Base-by-base conservation (phyloP, 2,797 vertebrate genomes). In the Hypotaenidia okinawae region DNA sequence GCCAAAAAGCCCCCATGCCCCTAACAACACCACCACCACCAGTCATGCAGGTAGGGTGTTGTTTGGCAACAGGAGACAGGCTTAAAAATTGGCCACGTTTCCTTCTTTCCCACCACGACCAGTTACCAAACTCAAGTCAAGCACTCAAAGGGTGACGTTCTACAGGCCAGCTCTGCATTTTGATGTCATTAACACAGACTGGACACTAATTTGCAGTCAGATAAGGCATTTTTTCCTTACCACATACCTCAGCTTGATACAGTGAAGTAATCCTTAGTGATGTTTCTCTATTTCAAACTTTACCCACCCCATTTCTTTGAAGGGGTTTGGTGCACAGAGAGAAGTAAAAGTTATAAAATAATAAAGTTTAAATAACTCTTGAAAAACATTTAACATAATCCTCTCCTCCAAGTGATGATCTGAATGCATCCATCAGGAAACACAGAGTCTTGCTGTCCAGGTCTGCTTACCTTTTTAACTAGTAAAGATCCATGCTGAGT, bases 381-480 rank as follows among this genome's bases (percentile, higher is more conserved):
- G 33, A 55, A 80, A 70, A 22, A 49, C 5, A 61, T 47, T 35
- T 35, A 74, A 62, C 32, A 54, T 51, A 86, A 70, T 52, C 32
- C 30, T 13, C 10, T 77, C 25, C 35, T 64, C 21, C 11, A 43
- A 62, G 22, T 52, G 43, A 49, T 2, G 28, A 88, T 10, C 33
- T 16, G 59, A 88, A 93, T 9, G 10, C 18, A 84, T 39, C 41
- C 51, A 69, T 57, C n/a, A 57, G 64, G 54, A 82, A 61, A 49
- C 45, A 43, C 43, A 18, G 43, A 43, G 43, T 18, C 43, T 43
- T 43, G 43, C 43, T 43, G 43, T 43, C 43, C 43, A 43, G 16
- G 9, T 10, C 24, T 47, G 33, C 94, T 96, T 93, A 96, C 95
- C 96, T 96, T 90, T 91, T 84, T 45, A 94, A 23, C 47, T 94